Evolutionary conservation across 2,797 vertebrate genomes (phyloP).

Genomic region (Psittacula echo): DNA sequence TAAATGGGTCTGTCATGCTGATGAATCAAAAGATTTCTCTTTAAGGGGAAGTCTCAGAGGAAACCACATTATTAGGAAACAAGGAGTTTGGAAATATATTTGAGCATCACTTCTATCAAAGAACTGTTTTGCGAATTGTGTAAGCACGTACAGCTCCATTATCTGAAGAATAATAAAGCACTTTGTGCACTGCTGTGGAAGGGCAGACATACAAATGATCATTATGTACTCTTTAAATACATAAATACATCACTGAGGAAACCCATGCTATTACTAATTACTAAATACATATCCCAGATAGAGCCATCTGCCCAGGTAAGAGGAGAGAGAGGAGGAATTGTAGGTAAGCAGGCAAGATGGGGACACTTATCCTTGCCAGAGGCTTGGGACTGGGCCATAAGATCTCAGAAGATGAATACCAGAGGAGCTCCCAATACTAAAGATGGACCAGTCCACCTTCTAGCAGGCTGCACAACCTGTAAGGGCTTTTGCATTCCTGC

Average conservation of each 20-base stretch:
- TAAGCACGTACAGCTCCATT: not conserved
- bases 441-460: not conserved
- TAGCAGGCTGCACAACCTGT: not conserved
- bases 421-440: not conserved
- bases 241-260: not conserved
- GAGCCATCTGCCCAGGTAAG: not conserved
- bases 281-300: not conserved
- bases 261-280: not conserved
- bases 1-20: not conserved
- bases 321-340: not conserved
- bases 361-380: not conserved
- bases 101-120: not conserved
- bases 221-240: not conserved
- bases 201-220: not conserved
- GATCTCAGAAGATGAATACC: not conserved
- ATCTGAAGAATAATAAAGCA: not conserved
- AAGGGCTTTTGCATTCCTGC: not conserved
- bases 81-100: not conserved
- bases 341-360: not conserved
- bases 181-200: not conserved
- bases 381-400: not conserved
- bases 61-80: not conserved
- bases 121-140: not conserved
- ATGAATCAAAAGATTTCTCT: not conserved
- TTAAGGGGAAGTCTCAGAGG: not conserved